Evolutionary conservation across 1,140 invertebrate genomes (phyloP).

Genomic region (Drosophila dunni): DNA sequence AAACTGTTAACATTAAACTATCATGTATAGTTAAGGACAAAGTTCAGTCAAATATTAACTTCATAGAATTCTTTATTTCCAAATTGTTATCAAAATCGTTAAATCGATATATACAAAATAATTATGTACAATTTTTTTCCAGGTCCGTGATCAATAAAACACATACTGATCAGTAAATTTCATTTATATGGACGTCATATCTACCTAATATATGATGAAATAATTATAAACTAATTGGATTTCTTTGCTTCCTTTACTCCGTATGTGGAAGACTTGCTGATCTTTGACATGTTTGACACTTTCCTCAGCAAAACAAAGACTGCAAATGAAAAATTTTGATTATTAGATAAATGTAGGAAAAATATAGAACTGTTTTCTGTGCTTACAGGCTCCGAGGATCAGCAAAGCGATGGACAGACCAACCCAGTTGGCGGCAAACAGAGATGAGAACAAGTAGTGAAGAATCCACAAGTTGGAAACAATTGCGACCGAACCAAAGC

Average conservation of each 20-base stretch:
- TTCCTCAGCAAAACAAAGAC: slow-evolving; percentile 91
- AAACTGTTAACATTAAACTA: slow-evolving; percentile 19
- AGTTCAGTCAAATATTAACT: slow-evolving; percentile 10
- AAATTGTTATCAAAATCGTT: slow-evolving; percentile 18
- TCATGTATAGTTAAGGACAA: slow-evolving; percentile 9
- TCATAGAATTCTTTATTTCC: slow-evolving; percentile 24
- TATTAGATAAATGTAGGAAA: background rate
- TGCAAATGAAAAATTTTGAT: slow-evolving; percentile 74
- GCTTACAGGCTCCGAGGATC: slow-evolving; percentile 90
- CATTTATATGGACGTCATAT: background rate
- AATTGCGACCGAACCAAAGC: slow-evolving; percentile 89
- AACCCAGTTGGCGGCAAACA: slow-evolving; percentile 90
- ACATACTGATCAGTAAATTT: too few species aligned
- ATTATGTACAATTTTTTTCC: slow-evolving; percentile 5
- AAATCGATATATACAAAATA: slow-evolving; percentile 11
- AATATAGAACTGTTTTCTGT: slow-evolving; percentile 52
- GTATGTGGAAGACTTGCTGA: slow-evolving; percentile 92
- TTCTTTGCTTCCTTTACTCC: slow-evolving; percentile 85
- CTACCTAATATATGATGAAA: background rate
- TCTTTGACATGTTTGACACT: slow-evolving; percentile 93
- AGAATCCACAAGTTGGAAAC: slow-evolving; percentile 89
- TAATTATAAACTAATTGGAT: slow-evolving; percentile 28
- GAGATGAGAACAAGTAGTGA: slow-evolving; percentile 88
- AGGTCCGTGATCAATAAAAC: background rate
- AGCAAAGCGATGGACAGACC: slow-evolving; percentile 88